Conservation (phyloP, 2,888 invertebrate species). For the Clunio marinus region DNA sequence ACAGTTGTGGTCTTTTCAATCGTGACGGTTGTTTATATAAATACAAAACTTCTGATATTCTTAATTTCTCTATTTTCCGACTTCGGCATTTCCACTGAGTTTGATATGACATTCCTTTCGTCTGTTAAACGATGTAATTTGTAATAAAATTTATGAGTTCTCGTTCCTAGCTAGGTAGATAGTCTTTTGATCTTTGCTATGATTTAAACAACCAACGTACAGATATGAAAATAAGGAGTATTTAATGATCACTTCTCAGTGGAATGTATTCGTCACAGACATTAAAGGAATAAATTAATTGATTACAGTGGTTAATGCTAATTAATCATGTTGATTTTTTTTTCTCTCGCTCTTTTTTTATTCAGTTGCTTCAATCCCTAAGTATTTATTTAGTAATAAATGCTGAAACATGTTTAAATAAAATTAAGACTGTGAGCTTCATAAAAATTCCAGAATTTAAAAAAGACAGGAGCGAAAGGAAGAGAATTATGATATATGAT, state of each 20-base stretch:
- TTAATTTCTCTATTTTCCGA: slow-evolving; percentile 15
- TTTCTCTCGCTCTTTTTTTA: neutral
- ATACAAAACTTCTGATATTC: neutral
- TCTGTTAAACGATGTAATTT: neutral
- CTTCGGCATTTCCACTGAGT: neutral
- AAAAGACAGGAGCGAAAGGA: too few relatives aligned
- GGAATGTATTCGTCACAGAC: slow-evolving; percentile 34
- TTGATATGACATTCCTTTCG: neutral
- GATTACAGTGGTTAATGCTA: slow-evolving; percentile 38
- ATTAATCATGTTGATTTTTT: slow-evolving; percentile 38
- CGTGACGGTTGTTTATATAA: neutral
- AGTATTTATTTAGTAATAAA: too few relatives aligned
- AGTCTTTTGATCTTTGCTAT: slow-evolving; percentile 22
- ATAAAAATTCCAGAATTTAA: slow-evolving; percentile 31
- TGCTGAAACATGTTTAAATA: neutral
- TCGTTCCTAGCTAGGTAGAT: too few relatives aligned
- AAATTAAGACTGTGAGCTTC: neutral
- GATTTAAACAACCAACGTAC: slow-evolving; percentile 35
- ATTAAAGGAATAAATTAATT: slow-evolving; percentile 37
- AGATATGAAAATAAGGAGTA: slow-evolving; percentile 7
- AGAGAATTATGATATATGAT: slow-evolving; percentile 15
- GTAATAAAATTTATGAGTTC: slow-evolving; percentile 7
- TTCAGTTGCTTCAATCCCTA: too few relatives aligned
- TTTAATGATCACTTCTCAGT: neutral
- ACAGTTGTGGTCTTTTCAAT: slow-evolving; percentile 16